Evolutionary conservation across 1,140 invertebrate species (phyloP).

Genomic region (Drosophila prosaltans): DNA sequence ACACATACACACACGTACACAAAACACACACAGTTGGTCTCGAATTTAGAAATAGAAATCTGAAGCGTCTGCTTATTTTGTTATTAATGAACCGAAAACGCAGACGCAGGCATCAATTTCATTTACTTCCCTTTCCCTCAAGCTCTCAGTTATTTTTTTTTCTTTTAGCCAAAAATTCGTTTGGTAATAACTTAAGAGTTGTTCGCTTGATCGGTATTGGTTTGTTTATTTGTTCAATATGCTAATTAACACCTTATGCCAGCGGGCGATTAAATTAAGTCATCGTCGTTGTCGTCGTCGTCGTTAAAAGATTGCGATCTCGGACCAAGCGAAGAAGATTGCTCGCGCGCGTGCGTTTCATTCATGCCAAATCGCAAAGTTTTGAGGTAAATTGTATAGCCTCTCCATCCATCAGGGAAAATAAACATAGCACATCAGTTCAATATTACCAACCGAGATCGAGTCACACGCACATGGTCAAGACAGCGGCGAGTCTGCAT

Average conservation of each 20-base stretch:
- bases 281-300: conserved; percentile 43
- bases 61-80: conserved; percentile 31
- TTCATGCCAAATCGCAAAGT: conserved; percentile 74
- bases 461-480: conserved; percentile 28
- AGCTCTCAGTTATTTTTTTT: background rate
- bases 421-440: background rate
- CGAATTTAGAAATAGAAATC: conserved; percentile 7
- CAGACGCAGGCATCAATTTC: conserved; percentile 49
- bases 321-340: conserved; percentile 9
- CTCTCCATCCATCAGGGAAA: conserved; percentile 59
- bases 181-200: too few relatives aligned
- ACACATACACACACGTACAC: conserved; percentile 18
- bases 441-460: background rate
- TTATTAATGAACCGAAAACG: conserved; percentile 64
- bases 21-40: background rate
- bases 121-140: background rate
- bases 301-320: conserved; percentile 48
- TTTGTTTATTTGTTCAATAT: conserved; percentile 66
- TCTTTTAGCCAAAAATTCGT: conserved; percentile 1
- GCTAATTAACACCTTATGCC: conserved; percentile 78
- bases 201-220: background rate
- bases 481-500: background rate
- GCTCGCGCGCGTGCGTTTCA: conserved; percentile 59
- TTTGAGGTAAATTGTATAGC: conserved; percentile 3
- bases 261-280: conserved; percentile 72